These are phyloP conservation scores for Drosophila flavopinicola DNA, from an alignment of 2,888 invertebrate species.

Conservation along the genomic window DNA sequence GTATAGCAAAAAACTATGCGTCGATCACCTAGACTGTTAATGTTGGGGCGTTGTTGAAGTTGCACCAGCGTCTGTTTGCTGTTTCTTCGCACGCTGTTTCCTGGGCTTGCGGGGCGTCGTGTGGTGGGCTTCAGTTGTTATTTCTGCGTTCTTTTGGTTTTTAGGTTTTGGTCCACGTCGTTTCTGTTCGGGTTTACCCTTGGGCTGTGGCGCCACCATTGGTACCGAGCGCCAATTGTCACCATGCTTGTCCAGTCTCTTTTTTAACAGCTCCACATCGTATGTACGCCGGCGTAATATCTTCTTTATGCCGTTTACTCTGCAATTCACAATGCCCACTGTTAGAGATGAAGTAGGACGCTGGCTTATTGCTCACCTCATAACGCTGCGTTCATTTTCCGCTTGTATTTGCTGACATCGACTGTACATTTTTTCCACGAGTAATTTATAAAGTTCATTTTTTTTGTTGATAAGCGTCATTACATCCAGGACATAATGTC, in stretches of 20 bases:
- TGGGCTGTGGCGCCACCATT: constrained; percentile 81
- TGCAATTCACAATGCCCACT: constrained; percentile 35
- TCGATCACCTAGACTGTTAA: too few species aligned
- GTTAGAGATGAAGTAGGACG: not conserved
- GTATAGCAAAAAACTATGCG: too few species aligned
- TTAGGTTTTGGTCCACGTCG: constrained; percentile 83
- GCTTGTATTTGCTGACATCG: constrained; percentile 82
- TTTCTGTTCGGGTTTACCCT: constrained; percentile 83
- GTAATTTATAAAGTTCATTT: constrained; percentile 76
- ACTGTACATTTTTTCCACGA: constrained; percentile 79
- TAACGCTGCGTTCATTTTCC: constrained; percentile 83
- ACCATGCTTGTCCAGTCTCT: constrained; percentile 81
- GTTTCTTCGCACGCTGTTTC: constrained; percentile 68
- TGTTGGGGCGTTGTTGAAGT: too few species aligned
- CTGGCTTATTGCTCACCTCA: constrained; percentile 66
- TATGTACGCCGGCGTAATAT: constrained; percentile 76
- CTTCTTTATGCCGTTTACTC: constrained; percentile 82
- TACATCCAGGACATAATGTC: not conserved
- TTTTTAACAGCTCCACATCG: constrained; percentile 82
- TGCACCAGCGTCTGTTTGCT: constrained; percentile 4
- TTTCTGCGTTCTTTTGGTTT: constrained; percentile 32
- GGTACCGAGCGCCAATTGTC: constrained; percentile 83
- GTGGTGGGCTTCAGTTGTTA: constrained; percentile 32
- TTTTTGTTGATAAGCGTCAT: constrained; percentile 72
- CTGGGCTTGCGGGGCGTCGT: constrained; percentile 62